A percentile compares a stretch with the other conserved stretches of the same genome.
These are phyloP conservation scores for Molossus molossus DNA, from an alignment of 2,797 vertebrate genomes.

Conservation along the genomic window DNA sequence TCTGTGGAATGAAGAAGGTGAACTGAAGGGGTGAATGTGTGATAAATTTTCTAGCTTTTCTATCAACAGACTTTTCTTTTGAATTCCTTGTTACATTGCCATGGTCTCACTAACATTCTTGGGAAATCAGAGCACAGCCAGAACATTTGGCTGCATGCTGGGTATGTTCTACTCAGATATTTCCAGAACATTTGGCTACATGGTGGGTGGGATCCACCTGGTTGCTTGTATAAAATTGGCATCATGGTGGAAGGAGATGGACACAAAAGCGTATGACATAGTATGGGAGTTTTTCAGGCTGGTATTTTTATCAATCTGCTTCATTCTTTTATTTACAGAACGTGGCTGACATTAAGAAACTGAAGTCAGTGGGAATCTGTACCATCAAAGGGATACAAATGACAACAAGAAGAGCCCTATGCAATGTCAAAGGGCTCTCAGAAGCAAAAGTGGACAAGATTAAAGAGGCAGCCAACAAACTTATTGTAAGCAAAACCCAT, in stretches of 20 bases:
- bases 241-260: constrained; percentile 72
- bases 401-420: constrained; percentile 96
- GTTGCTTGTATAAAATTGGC: constrained; percentile 72
- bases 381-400: constrained; percentile 99
- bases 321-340: constrained; percentile 92
- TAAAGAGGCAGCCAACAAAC: constrained; percentile 98
- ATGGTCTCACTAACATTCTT: constrained; percentile 83
- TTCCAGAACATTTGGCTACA: constrained; percentile 78
- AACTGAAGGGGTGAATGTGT: constrained; percentile 79
- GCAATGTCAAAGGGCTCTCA: constrained; percentile 98
- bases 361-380: constrained; percentile 98
- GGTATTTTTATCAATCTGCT: constrained; percentile 71
- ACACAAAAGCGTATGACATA: constrained; percentile 67
- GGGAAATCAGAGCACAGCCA: constrained; percentile 76
- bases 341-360: constrained; percentile 97
- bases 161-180: constrained; percentile 76
- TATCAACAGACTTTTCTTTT: constrained; percentile 81
- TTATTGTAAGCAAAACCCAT: constrained; percentile 92
- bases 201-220: constrained; percentile 78
- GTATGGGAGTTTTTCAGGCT: constrained; percentile 65
- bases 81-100: constrained; percentile 81
- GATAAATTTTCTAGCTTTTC: constrained; percentile 80
- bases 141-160: constrained; percentile 78
- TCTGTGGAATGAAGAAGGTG: constrained; percentile 80
- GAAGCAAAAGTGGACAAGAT: constrained; percentile 99